Conservation (phyloP, 2,888 invertebrate genomes). For the Arctia plantaginis region DNA sequence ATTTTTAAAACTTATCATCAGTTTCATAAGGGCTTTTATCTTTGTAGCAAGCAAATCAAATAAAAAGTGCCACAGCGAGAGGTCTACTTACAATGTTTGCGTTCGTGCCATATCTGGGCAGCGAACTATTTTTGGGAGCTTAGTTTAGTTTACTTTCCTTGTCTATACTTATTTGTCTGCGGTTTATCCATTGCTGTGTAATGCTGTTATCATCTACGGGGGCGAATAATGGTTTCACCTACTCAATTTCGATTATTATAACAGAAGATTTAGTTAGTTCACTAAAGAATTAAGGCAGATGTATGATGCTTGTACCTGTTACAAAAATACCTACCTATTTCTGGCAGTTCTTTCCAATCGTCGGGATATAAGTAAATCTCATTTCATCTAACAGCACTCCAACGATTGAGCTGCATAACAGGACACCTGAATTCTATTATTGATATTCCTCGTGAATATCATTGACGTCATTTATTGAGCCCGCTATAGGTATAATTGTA, state of each 20-base stretch:
- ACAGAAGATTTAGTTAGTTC: neutral
- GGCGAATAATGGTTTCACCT: neutral
- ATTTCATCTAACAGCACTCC: neutral
- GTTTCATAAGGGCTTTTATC: neutral
- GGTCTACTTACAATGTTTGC: neutral
- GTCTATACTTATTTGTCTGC: neutral
- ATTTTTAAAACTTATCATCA: no score
- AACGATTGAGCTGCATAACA: neutral
- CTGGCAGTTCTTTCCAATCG: neutral
- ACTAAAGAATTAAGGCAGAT: neutral
- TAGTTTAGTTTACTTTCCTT: neutral
- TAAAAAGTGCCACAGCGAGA: neutral
- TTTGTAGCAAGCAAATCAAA: neutral
- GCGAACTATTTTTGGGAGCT: neutral
- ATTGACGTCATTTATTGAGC: conserved; percentile 34
- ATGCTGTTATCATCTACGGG: neutral
- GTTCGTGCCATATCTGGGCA: neutral
- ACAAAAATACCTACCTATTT: neutral
- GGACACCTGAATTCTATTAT: neutral
- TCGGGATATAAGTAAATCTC: neutral
- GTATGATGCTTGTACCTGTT: neutral
- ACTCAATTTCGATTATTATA: neutral
- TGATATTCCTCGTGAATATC: conserved; percentile 9
- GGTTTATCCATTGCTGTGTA: neutral
- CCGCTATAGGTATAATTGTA: conserved; percentile 1